phyloP scores from a whole-genome alignment of 2,888 invertebrate species.

The Rugalucina vietnamica region DNA sequence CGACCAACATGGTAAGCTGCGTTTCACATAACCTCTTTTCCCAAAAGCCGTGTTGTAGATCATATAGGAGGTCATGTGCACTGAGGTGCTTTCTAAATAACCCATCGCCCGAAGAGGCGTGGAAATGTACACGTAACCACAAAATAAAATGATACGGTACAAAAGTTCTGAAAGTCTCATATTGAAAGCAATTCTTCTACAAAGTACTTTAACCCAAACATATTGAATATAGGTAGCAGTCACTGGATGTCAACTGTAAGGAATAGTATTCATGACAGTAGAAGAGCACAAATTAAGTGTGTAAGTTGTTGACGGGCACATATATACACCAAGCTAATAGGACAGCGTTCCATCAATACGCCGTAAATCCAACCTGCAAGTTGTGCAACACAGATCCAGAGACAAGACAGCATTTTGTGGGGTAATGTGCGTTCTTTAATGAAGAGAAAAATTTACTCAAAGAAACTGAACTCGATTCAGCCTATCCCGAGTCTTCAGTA shows the following conservation, averaged over 20 bases:
- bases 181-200: not conserved
- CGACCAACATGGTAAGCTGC: too few species aligned
- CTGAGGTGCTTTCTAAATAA: too few species aligned
- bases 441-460: not conserved
- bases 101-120: too few species aligned
- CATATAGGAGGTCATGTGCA: too few species aligned
- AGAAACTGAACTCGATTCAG: not conserved
- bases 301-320: not conserved
- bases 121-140: too few species aligned
- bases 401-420: not conserved
- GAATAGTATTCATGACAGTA: too few species aligned
- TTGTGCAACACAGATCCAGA: not conserved
- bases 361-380: not conserved
- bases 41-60: too few species aligned
- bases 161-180: not conserved
- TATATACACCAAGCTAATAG: constrained; percentile 2
- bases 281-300: too few species aligned
- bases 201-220: not conserved
- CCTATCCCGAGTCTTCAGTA: not conserved
- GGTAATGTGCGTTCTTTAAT: not conserved
- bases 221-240: not conserved
- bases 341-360: not conserved
- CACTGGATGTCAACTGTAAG: not conserved
- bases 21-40: too few species aligned
- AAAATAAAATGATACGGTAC: not conserved